Base-by-base conservation (phyloP, 1,140 invertebrate species). In the Drosophila aff. region DNA sequence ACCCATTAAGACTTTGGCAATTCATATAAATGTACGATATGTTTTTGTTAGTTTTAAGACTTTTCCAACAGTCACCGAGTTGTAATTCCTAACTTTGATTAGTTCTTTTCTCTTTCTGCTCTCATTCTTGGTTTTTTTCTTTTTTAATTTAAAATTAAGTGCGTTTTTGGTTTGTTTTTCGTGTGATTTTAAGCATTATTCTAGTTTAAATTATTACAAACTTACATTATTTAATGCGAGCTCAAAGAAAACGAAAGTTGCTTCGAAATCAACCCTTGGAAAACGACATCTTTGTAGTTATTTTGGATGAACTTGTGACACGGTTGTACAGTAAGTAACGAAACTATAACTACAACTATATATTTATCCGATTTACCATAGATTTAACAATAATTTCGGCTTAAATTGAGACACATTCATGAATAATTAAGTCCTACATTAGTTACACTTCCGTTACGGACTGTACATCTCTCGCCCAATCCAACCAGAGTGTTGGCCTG, bases 21-120 rank as follows among this genome's bases (percentile, higher is more conserved):
- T 90, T 90, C 55, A 73, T 90, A 90, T 90, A 90, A 90, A 90
- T 90, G 81, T 90, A 90, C 85, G 85, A 90, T 90, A 90, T 90
- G 85, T 90, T 90, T 90, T 79, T 90, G 85, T 90, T 90, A 90
- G 85, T 90, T 90, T 90, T 90, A 90, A 90, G 85, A 90, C 85
- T 81, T 90, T 85, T 77, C 81, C 64, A 81, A 90, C 86, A 90
- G 85, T 90, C 85, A 85, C 84, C 84, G 87, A 76, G 64, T 79
- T 82, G 52, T 66, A 79, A 74, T 79, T 82, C 21, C 82, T 85
- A 82, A 49, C 43, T 86, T 86, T 86, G 82, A 86, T 89, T 87
- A 76, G 60, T 73, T 80, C 65, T 50, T 69, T 26, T 50, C 65
- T 28, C 65, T 41, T 41, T 50, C 33, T 36, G 33, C 33, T 15